Conservation (phyloP, 2,113 vertebrate species). For the Otis tarda region DNA sequence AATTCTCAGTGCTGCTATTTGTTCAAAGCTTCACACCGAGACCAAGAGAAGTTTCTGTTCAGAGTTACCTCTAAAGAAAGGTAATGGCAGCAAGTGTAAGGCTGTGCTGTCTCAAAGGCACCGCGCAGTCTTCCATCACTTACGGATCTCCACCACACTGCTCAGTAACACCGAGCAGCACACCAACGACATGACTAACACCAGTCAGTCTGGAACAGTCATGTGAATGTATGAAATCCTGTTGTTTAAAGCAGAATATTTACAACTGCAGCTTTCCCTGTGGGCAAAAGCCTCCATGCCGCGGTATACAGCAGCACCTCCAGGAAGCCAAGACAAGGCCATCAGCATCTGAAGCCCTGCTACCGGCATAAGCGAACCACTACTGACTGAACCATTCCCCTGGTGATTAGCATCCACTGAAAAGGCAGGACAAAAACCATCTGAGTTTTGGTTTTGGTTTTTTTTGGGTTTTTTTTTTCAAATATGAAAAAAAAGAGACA, state of each 20-base stretch:
- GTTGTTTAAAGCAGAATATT: not conserved
- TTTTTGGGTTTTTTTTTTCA: not conserved
- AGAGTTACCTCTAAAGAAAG: not conserved
- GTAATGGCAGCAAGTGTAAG: not conserved
- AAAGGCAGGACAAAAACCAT: not conserved
- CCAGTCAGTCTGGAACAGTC: not conserved
- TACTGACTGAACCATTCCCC: not conserved
- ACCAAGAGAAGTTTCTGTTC: not conserved
- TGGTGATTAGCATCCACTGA: not conserved
- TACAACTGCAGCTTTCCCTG: not conserved
- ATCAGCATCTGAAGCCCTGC: not conserved
- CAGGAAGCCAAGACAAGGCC: not conserved
- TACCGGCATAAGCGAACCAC: not conserved
- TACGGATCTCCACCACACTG: not conserved
- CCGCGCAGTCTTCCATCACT: rapidly evolving
- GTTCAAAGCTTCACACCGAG: not conserved
- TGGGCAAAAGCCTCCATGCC: not conserved
- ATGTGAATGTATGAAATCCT: not conserved
- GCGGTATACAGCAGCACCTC: not conserved
- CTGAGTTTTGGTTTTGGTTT: not conserved
- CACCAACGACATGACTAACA: not conserved
- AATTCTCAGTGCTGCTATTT: not conserved
- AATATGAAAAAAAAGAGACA: not conserved
- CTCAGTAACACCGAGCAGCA: not conserved
- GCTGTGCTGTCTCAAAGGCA: not conserved